These are phyloP conservation scores for Prorops nasuta DNA, from an alignment of 1,140 invertebrate genomes.

Conservation along the genomic window DNA sequence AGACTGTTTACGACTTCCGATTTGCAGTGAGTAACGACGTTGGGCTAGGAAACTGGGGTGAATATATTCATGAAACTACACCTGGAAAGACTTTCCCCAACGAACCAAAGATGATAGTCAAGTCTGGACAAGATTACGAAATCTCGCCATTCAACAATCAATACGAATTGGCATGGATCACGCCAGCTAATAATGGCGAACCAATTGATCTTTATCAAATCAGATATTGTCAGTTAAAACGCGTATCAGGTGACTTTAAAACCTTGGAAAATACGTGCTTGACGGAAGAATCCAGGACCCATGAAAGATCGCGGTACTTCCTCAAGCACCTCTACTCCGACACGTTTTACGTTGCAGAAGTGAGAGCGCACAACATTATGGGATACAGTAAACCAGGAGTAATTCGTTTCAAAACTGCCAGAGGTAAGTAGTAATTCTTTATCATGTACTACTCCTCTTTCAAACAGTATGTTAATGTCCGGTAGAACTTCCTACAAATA, in stretches of 20 bases:
- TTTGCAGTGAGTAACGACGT: conserved; percentile 84
- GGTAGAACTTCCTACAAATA: background rate
- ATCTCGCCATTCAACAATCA: conserved; percentile 67
- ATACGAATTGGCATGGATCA: conserved; percentile 78
- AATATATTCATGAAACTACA: conserved; percentile 59
- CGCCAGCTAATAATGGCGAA: conserved; percentile 84
- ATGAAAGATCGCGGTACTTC: conserved; percentile 64
- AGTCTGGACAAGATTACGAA: conserved; percentile 34
- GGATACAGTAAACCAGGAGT: conserved; percentile 74
- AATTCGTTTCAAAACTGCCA: conserved; percentile 77
- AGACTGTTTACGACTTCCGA: conserved; percentile 79
- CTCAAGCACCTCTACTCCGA: conserved; percentile 69
- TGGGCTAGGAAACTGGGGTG: conserved; percentile 72
- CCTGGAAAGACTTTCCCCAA: conserved; percentile 59
- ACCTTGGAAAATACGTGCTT: conserved; percentile 61
- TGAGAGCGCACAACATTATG: conserved; percentile 81
- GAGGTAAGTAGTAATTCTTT: conserved; percentile 86
- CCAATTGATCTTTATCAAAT: conserved; percentile 81
- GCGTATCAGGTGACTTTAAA: conserved; percentile 64
- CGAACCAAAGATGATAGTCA: conserved; percentile 55
- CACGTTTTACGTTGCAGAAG: conserved; percentile 77
- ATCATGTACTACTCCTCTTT: background rate
- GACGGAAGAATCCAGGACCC: conserved; percentile 58
- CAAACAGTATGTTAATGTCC: background rate
- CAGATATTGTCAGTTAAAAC: conserved; percentile 68